phyloP scores from a whole-genome alignment of 1,140 invertebrate species.

The Pentalonia nigronervosa region DNA sequence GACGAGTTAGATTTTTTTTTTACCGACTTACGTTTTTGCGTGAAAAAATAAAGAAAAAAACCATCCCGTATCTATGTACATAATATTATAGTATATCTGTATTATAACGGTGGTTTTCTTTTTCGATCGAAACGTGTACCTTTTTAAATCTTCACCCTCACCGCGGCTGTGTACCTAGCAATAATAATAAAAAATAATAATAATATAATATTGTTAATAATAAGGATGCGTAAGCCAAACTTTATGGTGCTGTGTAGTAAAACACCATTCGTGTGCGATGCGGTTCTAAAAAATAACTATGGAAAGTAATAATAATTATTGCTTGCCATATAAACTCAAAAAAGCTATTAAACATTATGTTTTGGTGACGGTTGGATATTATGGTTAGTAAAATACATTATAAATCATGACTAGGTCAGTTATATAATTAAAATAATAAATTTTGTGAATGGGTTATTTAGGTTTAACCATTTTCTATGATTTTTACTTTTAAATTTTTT shows the following conservation, averaged over 20 bases:
- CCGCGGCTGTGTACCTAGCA: neutral
- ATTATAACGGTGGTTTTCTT: neutral
- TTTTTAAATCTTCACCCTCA: neutral
- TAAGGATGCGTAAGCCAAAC: neutral
- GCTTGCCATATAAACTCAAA: neutral
- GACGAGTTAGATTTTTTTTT: neutral
- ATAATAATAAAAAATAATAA: neutral
- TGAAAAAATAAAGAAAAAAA: too few relatives aligned
- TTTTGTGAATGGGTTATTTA: neutral
- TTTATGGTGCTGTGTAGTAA: neutral
- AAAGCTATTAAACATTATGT: neutral
- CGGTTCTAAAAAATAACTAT: neutral
- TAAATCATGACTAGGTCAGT: neutral
- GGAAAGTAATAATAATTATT: neutral
- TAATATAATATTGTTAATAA: neutral
- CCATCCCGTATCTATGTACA: neutral
- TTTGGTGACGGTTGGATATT: neutral
- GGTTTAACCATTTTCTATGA: neutral
- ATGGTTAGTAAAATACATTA: neutral
- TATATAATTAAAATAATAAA: neutral
- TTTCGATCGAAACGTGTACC: neutral
- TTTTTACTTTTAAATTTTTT: neutral
- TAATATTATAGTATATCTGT: conserved; percentile 8
- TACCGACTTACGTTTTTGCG: neutral
- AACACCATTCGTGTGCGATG: neutral